Conservation (phyloP, 2,113 vertebrate genomes). For the Pogonocichla stellata region DNA sequence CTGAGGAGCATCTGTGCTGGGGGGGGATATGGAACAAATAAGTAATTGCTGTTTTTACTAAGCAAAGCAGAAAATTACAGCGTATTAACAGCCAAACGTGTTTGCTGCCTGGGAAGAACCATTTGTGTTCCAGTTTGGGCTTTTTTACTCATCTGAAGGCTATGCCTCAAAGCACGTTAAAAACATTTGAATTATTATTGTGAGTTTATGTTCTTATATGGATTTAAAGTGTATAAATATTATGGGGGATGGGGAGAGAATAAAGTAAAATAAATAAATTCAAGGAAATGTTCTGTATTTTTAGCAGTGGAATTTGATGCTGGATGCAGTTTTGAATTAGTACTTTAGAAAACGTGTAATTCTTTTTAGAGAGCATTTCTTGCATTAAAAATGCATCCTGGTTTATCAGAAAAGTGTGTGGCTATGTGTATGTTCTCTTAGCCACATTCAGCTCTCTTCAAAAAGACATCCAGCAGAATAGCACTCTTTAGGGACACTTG, state of each 20-base stretch:
- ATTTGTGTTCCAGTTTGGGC: conserved; percentile 45
- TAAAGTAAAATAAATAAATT: neutral
- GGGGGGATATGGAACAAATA: conserved; percentile 56
- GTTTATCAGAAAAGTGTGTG: conserved; percentile 6
- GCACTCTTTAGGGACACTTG: conserved; percentile 45
- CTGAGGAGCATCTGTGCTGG: conserved; percentile 74
- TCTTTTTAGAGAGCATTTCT: neutral
- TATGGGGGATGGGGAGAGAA: neutral
- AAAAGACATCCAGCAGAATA: conserved; percentile 47
- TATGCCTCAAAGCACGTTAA: conserved; percentile 22
- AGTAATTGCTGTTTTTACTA: conserved; percentile 69
- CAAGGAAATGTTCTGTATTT: neutral
- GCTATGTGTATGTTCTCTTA: neutral
- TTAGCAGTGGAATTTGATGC: neutral
- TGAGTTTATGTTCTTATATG: neutral
- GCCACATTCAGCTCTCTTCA: conserved; percentile 51
- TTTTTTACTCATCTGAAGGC: conserved; percentile 43
- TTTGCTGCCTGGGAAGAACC: conserved; percentile 55
- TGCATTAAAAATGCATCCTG: conserved; percentile 2
- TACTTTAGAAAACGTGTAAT: neutral
- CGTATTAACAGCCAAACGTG: conserved; percentile 45
- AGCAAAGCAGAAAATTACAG: conserved; percentile 50
- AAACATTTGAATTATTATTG: conserved; percentile 27
- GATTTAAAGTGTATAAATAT: neutral
- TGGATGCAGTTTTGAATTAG: neutral